Evolutionary conservation across 2,113 vertebrate genomes (phyloP), one percentile per base, ranked within the genome.

Genomic region (Pipra filicauda): DNA sequence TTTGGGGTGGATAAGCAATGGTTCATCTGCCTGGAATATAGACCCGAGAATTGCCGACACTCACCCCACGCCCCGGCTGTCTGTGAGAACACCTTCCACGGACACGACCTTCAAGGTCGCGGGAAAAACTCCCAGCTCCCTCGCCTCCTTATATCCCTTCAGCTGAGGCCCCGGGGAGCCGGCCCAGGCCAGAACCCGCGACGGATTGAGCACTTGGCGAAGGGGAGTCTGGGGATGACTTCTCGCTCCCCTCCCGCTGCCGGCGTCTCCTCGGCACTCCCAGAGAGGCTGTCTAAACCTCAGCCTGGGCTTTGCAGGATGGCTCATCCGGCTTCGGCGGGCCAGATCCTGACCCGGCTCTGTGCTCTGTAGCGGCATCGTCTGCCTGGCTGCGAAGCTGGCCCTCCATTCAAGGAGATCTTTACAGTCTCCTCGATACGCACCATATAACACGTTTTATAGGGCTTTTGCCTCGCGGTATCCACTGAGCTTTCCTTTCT

Each of bases 31-130:
- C 94, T 85, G 74, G 81, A 91, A 55, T 22, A 55, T 18, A 81
- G 66, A 88, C 66, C 55, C n/a, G 72, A 67, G 89, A 92, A 95
- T 96, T 46, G 86, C 75, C 55, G 21, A 94, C 93, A 77, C 15
- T 48, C 74, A 80, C 67, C 74, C 74, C 88, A 30, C 39, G 35
- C 82, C 93, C 75, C 52, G 30, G 57, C 84, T 92, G 88, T 90
- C 85, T 77, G 79, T 82, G 37, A 41, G 51, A 54, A 31, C 91
- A 79, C 88, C 28, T 58, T 79, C 88, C 92, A 86, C 81, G 81
- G 82, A 84, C 94, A 89, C 28, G 59, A 92, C 85, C 79, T 95
- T 91, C 96, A 37, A 62, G 43, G 67, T 91, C 43, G 57, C 48
- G 76, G 71, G 58, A 83, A 86, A 79, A 78, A 21, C 24, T 64